Base-by-base conservation (phyloP, 2,113 vertebrate species). In the Pachyramphus minor region DNA sequence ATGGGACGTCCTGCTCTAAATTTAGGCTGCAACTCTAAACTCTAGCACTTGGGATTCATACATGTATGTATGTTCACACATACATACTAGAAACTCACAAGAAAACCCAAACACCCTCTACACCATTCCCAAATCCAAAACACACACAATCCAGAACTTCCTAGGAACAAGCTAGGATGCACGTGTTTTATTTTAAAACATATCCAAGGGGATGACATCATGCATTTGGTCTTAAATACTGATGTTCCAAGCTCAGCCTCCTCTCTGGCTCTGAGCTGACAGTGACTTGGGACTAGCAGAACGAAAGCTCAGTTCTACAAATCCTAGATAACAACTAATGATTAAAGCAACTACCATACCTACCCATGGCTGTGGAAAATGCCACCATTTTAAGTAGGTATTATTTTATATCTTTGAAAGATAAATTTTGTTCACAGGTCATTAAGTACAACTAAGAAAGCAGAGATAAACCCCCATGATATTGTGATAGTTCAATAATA, bases 71-170 rank as follows among this genome's bases (percentile, higher is more conserved):
- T n/a, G n/a, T n/a, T n/a, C n/a, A n/a, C n/a, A 83, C 6, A 47
- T 2, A 15, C 15, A n/a, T 11, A 59, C 18, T 42, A 0, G 0
- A 73, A 74, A 67, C 33, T 37, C 67, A 69, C 11, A 49, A 52
- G 77, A 41, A 56, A 25, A 30, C 0, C 2, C 6, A 7, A 74
- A 63, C 2, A 2, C 3, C 2, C 4, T 11, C 14, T n/a, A 59
- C 27, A 66, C 5, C 14, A 7, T 5, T 1, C 8, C 31, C 31
- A 20, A 56, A n/a, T 22, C 8, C 23, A 33, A 69, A 59, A 69
- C 5, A 4, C 7, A 42, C 25, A 45, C 1, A 67, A 59, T 5
- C 2, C 17, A 23, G 11, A 80, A 64, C 83, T 55, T 10, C 2
- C 31, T n/a, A 60, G 24, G 16, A 80, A 66, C 1, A 1, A 81